Base-by-base conservation (phyloP, 2,888 invertebrate species). In the Dolomedes plantarius region DNA sequence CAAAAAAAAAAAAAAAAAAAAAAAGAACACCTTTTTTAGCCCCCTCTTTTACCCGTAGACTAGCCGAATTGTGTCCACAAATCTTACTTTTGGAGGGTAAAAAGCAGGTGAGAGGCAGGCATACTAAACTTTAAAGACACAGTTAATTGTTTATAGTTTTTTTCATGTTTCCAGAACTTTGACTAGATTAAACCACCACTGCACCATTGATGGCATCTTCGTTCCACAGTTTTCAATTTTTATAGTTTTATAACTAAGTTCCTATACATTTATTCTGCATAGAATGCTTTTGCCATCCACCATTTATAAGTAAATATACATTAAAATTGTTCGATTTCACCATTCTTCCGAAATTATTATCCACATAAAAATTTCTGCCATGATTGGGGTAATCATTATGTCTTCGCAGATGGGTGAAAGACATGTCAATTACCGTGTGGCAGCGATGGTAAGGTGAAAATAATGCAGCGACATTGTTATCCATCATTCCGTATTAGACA, bases 101-200 rank as follows among this genome's bases (percentile, higher is more conserved):
- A 76, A 62, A 79, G 81, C 39, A 74, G 67, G 68, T 41, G 41
- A 69, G 62, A 81, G 74, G 56, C 69, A 64, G 68, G 75, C 56
- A 56, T 81, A 31, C 75, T 81, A 75, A 69, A 64, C 62, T 81
- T 74, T 81, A 31, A 31, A 65, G 68, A 28, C 68, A 50, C 41
- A 75, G 74, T 81, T 67, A 36, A 67, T 67, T 67, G 23, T 65
- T 32, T 67, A 62, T 27, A 56, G 56, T 56, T 56, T 56, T 56
- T 56, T 16, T 62, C 56, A 23, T 36, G 16, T 29, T 65, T 41
- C 64, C 16, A 68, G 23, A 23, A 81, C 81, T 81, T 81, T 81
- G 81, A 81, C 81, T 81, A 81, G 81, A 81, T 75, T 81, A 50
- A 39, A 69, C 69, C 78, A 71, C 64, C 78, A 77, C 68, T 39